These are phyloP conservation scores for Chelonus insularis DNA, from an alignment of 1,140 invertebrate genomes.

Conservation along the genomic window DNA sequence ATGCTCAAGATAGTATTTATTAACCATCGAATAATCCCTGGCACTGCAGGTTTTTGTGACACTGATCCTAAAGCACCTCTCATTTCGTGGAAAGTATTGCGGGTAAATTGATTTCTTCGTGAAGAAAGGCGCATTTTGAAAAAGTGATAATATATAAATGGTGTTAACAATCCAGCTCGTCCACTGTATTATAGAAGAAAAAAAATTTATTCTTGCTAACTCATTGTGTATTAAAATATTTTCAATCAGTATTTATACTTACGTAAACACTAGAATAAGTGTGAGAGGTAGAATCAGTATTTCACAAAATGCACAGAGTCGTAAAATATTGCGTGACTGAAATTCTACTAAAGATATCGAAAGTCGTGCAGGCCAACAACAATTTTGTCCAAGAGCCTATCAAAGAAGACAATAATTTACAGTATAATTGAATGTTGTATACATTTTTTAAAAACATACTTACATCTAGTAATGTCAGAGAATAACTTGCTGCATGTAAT, in stretches of 20 bases:
- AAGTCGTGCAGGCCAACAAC: constrained; percentile 83
- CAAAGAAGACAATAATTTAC: constrained; percentile 47
- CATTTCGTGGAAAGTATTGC: constrained; percentile 81
- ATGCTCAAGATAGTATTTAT: constrained; percentile 45
- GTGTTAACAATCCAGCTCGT: constrained; percentile 80
- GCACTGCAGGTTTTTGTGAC: constrained; percentile 43
- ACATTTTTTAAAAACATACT: constrained; percentile 60
- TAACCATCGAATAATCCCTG: constrained; percentile 44
- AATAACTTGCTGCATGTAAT: constrained; percentile 89
- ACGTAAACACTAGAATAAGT: constrained; percentile 83
- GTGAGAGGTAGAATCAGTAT: constrained; percentile 90
- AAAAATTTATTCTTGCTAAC: too few species aligned
- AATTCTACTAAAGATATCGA: constrained; percentile 84
- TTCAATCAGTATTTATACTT: constrained; percentile 56
- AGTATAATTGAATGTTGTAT: constrained; percentile 35
- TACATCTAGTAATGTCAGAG: constrained; percentile 85
- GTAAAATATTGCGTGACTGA: constrained; percentile 84
- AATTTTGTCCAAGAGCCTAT: constrained; percentile 84
- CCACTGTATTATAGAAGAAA: constrained; percentile 72
- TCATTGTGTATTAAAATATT: not conserved
- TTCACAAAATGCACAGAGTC: constrained; percentile 85
- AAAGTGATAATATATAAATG: constrained; percentile 95
- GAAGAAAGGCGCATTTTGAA: constrained; percentile 86
- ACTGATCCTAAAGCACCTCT: constrained; percentile 39
- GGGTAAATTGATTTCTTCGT: constrained; percentile 91